Conservation (phyloP, 2,888 invertebrate species). For the Chironomus riparius region DNA sequence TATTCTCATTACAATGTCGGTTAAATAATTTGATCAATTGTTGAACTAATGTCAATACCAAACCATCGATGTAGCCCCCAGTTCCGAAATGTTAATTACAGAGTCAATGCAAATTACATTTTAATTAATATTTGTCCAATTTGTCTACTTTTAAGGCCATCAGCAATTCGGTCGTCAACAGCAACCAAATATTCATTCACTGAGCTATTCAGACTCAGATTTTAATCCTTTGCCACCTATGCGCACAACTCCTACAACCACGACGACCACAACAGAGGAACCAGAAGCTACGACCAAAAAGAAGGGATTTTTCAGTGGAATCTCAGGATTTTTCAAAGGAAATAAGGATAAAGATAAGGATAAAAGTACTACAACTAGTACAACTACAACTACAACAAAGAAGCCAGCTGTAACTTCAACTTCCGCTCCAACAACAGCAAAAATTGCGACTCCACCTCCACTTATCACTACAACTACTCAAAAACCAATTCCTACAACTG, state of each 20-base stretch:
- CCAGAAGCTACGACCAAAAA: conserved; percentile 23
- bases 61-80: no score
- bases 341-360: no score
- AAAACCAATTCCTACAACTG: background rate
- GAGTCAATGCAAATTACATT: background rate
- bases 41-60: no score
- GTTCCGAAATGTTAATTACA: no score
- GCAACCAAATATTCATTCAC: background rate
- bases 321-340: background rate
- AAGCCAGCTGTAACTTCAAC: background rate
- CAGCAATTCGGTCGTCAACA: conserved; percentile 9
- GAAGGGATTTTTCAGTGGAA: conserved; percentile 21
- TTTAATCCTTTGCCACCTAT: background rate
- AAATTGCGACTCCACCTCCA: no score
- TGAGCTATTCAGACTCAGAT: conserved; percentile 3
- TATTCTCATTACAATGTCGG: no score
- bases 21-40: no score
- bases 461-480: background rate
- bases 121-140: background rate
- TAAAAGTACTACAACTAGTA: background rate
- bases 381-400: background rate
- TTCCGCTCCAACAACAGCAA: background rate
- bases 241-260: background rate
- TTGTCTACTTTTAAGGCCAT: background rate
- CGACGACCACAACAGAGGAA: conserved; percentile 12